These are phyloP conservation scores for Herpetotheres cachinnans DNA, from an alignment of 2,113 vertebrate species.

Conservation along the genomic window DNA sequence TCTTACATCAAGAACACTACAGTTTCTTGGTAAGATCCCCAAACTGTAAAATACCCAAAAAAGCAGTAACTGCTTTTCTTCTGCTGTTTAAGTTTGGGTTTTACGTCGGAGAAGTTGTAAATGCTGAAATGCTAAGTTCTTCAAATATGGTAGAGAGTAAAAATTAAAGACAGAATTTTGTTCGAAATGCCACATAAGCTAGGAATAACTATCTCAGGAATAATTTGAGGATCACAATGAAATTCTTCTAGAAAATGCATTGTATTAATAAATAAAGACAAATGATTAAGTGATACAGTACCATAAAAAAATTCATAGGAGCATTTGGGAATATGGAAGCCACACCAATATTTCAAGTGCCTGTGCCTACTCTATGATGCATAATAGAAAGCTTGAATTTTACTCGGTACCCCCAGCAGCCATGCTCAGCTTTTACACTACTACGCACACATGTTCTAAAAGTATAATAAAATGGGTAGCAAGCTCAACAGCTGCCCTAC, in stretches of 20 bases:
- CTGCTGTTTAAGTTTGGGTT: neutral
- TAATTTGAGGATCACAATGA: neutral
- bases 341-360: neutral
- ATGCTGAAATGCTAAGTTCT: neutral
- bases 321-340: neutral
- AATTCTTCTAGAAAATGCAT: neutral
- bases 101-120: neutral
- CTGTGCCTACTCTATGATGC: neutral
- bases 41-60: neutral
- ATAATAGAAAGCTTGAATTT: neutral
- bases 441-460: neutral
- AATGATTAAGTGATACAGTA: neutral
- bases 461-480: neutral
- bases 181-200: neutral
- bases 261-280: neutral
- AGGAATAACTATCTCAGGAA: neutral
- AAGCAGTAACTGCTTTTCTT: neutral
- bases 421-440: neutral
- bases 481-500: neutral
- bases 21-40: neutral
- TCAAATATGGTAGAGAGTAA: neutral
- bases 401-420: neutral
- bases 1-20: neutral
- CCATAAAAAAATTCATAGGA: neutral
- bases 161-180: neutral